These are phyloP conservation scores for Rhynchotus rufescens DNA, from an alignment of 2,797 vertebrate species.

Conservation along the genomic window DNA sequence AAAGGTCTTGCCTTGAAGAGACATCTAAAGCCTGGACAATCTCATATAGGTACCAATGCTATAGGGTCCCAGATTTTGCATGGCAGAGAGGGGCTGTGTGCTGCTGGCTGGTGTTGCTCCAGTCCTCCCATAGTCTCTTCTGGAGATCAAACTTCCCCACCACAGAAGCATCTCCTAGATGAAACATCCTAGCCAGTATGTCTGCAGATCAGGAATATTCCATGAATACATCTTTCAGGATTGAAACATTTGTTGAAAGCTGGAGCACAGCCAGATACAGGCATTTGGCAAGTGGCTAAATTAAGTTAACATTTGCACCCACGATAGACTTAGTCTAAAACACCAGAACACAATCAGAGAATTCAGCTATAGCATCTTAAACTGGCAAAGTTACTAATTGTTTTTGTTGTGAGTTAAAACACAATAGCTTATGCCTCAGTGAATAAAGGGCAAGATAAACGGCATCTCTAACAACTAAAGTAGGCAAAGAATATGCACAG, in stretches of 20 bases:
- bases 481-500: neutral
- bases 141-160: neutral
- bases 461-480: neutral
- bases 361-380: constrained; percentile 38
- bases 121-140: neutral
- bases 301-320: constrained; percentile 38
- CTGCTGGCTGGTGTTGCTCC: neutral
- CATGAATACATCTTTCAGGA: constrained; percentile 31
- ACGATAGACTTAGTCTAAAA: constrained; percentile 66
- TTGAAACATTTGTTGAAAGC: constrained; percentile 52
- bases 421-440: neutral
- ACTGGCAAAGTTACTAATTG: constrained; percentile 46
- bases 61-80: neutral
- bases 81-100: rapidly evolving
- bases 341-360: constrained; percentile 44
- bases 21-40: neutral
- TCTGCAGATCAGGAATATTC: constrained; percentile 50
- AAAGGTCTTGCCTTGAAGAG: constrained; percentile 25
- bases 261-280: constrained; percentile 55
- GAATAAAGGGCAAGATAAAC: neutral
- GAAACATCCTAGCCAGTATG: neutral
- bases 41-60: neutral
- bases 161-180: neutral
- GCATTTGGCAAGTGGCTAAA: constrained; percentile 61
- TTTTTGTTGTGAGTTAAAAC: constrained; percentile 5